Evolutionary conservation across 2,888 invertebrate species (phyloP).

Genomic region (Diachrysia chrysitis): DNA sequence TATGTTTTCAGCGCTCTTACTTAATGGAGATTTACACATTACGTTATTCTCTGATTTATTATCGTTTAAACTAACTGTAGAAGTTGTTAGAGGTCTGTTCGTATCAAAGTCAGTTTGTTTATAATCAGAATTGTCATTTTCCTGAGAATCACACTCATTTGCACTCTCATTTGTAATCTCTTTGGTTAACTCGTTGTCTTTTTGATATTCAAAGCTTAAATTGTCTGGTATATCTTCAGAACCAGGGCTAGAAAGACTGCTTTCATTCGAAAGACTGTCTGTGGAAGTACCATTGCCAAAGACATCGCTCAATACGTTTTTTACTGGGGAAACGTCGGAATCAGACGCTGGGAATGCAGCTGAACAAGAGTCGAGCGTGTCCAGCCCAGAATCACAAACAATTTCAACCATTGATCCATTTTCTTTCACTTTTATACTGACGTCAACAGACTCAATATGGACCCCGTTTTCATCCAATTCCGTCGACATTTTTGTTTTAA

Average conservation of each 20-base stretch:
- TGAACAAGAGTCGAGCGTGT: constrained; percentile 67
- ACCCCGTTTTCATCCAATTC: constrained; percentile 61
- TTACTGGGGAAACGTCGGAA: constrained; percentile 65
- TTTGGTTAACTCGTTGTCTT: constrained; percentile 57
- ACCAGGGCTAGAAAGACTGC: constrained; percentile 60
- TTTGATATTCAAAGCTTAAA: constrained; percentile 50
- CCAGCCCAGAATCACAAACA: constrained; percentile 76
- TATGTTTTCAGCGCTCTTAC: constrained; percentile 82
- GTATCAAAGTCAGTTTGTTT: constrained; percentile 41
- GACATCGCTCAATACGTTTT: constrained; percentile 52
- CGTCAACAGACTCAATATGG: constrained; percentile 77
- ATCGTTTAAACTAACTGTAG: constrained; percentile 77
- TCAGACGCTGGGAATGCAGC: constrained; percentile 63
- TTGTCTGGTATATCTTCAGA: constrained; percentile 59
- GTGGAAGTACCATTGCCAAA: constrained; percentile 26
- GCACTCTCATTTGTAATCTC: constrained; percentile 43
- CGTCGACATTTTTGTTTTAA: constrained; percentile 71
- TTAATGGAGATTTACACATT: constrained; percentile 68
- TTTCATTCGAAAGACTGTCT: constrained; percentile 55
- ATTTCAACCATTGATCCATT: constrained; percentile 65
- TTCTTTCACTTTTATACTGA: constrained; percentile 71
- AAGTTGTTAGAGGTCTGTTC: constrained; percentile 67
- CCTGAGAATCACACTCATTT: constrained; percentile 18
- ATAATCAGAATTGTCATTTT: constrained; percentile 36
- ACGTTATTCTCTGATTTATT: constrained; percentile 54